Percentiles rank a stretch among this genome's conserved stretches.
phyloP scores from a whole-genome alignment of 2,113 vertebrate species.

The Micromys minutus region DNA sequence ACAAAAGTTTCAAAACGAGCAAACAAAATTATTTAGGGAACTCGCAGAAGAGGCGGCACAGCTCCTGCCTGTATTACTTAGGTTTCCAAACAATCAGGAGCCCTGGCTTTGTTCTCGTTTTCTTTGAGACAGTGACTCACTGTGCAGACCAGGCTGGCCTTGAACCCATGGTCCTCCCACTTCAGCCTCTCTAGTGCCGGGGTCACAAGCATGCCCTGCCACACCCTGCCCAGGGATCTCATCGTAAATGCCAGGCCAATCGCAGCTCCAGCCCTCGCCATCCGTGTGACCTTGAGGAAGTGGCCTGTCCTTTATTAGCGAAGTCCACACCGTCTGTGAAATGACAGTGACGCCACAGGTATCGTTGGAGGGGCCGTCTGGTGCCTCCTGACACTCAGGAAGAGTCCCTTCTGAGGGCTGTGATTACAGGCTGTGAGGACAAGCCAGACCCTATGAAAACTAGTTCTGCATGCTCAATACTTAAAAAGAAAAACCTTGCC shows the following conservation, averaged over 20 bases:
- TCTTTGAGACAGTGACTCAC: background rate
- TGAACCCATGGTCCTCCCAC: background rate
- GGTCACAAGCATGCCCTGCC: background rate
- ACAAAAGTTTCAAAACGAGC: background rate
- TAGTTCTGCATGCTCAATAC: background rate
- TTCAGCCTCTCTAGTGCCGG: background rate
- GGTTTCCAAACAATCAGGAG: background rate
- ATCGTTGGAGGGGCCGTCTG: background rate
- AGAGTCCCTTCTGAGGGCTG: background rate
- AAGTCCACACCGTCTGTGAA: background rate
- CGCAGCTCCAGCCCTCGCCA: background rate
- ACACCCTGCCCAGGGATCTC: background rate
- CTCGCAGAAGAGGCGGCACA: background rate
- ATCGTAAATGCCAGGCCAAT: background rate
- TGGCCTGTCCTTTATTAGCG: background rate
- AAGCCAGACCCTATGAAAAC: background rate
- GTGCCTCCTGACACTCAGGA: background rate
- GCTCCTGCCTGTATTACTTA: background rate
- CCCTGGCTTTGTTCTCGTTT: background rate
- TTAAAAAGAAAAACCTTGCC: background rate
- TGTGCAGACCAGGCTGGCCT: background rate
- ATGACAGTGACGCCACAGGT: background rate
- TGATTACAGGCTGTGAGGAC: background rate
- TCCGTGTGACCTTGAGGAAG: background rate
- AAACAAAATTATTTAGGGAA: no score